A percentile compares a stretch with the other conserved stretches of the same genome.
phyloP scores from a whole-genome alignment of 2,888 invertebrate genomes.

The Tipula lateralis region DNA sequence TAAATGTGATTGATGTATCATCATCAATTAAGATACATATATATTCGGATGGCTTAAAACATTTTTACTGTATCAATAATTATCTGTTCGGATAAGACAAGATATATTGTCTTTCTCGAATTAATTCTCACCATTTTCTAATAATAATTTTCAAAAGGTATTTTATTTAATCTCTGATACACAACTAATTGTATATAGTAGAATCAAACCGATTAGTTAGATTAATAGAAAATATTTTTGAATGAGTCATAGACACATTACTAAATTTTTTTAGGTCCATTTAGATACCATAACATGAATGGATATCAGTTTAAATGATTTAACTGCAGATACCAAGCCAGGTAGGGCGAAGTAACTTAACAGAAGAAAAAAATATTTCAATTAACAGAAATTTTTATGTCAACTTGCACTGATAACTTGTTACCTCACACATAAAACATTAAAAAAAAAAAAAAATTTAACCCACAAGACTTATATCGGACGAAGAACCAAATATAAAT shows the following conservation, averaged over 20 bases:
- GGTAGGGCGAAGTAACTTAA: neutral
- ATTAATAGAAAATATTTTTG: neutral
- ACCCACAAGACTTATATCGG: neutral
- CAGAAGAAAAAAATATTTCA: neutral
- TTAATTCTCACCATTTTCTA: no score
- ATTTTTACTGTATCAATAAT: no score
- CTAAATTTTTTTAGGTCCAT: neutral
- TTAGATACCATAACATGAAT: neutral
- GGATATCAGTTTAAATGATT: neutral
- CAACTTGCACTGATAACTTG: slow-evolving; percentile 24
- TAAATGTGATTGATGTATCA: no score
- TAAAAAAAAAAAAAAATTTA: neutral
- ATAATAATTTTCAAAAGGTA: no score
- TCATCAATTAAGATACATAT: no score
- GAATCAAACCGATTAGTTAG: neutral
- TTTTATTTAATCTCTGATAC: neutral
- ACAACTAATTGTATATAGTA: neutral
- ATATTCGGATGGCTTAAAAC: no score
- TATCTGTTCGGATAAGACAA: no score
- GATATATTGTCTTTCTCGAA: no score
- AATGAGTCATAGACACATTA: neutral
- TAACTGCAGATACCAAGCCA: neutral
- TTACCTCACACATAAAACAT: slow-evolving; percentile 6
- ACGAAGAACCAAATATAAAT: neutral
- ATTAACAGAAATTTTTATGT: neutral